Evolutionary conservation across 1,140 invertebrate species (phyloP).

Genomic region (Drosophila guanche): DNA sequence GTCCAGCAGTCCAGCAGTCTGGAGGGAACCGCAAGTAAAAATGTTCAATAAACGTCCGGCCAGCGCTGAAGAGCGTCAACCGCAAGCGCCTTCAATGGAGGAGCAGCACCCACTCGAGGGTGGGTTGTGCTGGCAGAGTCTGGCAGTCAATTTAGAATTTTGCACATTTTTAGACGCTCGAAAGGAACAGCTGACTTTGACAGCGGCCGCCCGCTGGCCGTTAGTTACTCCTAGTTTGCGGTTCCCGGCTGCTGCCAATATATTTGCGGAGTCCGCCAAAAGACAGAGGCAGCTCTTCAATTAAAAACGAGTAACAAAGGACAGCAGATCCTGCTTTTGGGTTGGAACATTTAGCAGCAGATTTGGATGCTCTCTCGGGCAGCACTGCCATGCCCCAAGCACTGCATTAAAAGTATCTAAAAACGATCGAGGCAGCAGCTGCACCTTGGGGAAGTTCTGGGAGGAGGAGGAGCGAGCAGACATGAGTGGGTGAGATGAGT

Average conservation of each 20-base stretch:
- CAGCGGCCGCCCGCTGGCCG: conserved; percentile 54
- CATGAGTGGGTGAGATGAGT: conserved; percentile 22
- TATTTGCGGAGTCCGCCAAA: conserved; percentile 33
- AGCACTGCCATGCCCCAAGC: no score
- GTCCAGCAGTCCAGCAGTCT: not conserved
- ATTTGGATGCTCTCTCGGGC: no score
- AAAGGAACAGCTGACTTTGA: conserved; percentile 65
- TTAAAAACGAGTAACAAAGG: conserved; percentile 49
- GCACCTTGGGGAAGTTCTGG: no score
- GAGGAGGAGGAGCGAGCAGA: no score
- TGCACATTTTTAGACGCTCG: conserved; percentile 49
- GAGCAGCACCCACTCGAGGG: conserved; percentile 15
- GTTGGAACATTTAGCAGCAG: no score
- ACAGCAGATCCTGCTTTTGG: no score
- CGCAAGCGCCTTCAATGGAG: conserved; percentile 74
- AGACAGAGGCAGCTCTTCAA: conserved; percentile 37
- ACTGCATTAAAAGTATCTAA: no score
- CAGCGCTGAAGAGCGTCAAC: conserved; percentile 44
- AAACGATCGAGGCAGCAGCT: no score
- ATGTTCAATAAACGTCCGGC: conserved; percentile 78
- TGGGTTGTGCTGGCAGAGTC: conserved; percentile 2
- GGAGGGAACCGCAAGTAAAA: conserved; percentile 69
- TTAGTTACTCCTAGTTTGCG: conserved; percentile 76
- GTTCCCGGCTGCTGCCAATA: conserved; percentile 47
- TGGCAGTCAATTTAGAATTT: conserved; percentile 73